These are phyloP conservation scores for Acronicta leporina DNA, from an alignment of 2,888 invertebrate species.

Conservation along the genomic window DNA sequence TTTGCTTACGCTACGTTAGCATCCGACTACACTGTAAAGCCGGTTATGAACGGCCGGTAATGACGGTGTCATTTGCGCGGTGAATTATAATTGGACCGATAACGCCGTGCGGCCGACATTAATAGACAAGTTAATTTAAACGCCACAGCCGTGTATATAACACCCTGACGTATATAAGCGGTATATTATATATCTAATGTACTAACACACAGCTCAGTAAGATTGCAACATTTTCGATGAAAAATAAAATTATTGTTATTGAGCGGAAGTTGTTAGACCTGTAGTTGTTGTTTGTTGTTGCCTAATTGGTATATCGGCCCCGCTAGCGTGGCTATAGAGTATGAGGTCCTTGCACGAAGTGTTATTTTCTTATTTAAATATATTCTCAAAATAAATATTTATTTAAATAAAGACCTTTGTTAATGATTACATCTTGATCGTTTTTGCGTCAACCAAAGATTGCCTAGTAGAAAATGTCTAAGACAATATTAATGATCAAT, in stretches of 20 bases:
- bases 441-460: too few relatives aligned
- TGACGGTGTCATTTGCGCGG: constrained; percentile 84
- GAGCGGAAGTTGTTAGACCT: background rate
- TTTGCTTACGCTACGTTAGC: constrained; percentile 63
- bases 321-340: too few relatives aligned
- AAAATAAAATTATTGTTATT: background rate
- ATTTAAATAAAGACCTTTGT: too few relatives aligned
- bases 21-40: constrained; percentile 79
- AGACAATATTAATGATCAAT: too few relatives aligned
- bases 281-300: too few relatives aligned
- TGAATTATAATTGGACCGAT: constrained; percentile 85
- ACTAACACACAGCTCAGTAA: background rate
- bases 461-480: too few relatives aligned
- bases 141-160: constrained; percentile 42
- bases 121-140: constrained; percentile 62
- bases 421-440: too few relatives aligned
- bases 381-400: too few relatives aligned
- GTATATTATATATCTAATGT: constrained; percentile 31
- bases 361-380: too few relatives aligned
- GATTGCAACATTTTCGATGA: background rate
- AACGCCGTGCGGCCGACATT: constrained; percentile 61
- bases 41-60: constrained; percentile 83
- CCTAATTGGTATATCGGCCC: too few relatives aligned
- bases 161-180: constrained; percentile 30
- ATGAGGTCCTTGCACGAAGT: too few relatives aligned